Percentiles rank a stretch among this genome's conserved stretches.
Evolutionary conservation across 2,113 vertebrate species (phyloP).

Genomic region (Coptodon bakossiorum): DNA sequence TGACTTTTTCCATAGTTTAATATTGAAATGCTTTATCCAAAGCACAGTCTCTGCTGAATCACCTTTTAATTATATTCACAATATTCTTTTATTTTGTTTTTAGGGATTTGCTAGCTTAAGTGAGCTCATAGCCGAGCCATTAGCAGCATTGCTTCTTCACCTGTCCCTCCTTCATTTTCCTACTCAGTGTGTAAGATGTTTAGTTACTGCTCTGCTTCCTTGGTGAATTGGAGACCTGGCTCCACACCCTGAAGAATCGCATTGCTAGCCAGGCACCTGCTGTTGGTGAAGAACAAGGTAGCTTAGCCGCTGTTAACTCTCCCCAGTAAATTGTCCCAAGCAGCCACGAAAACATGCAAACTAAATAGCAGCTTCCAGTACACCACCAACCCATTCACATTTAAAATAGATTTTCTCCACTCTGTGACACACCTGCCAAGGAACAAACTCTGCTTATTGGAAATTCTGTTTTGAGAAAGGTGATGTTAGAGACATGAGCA

Average conservation of each 20-base stretch:
- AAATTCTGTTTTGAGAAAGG: neutral
- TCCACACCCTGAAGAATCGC: neutral
- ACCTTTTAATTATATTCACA: too few relatives aligned
- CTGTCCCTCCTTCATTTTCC: too few relatives aligned
- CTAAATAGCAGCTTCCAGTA: neutral
- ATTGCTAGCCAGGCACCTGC: neutral
- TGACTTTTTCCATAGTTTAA: neutral
- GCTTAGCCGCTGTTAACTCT: neutral
- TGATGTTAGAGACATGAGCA: too few relatives aligned
- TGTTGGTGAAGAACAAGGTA: neutral
- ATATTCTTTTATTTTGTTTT: too few relatives aligned
- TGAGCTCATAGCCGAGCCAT: too few relatives aligned
- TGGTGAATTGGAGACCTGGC: neutral
- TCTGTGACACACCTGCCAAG: neutral
- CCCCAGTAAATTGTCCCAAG: neutral
- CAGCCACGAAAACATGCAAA: neutral
- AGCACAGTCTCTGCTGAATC: neutral
- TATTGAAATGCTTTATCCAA: neutral
- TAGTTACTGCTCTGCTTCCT: too few relatives aligned
- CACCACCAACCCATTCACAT: fast-evolving
- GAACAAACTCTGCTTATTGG: neutral
- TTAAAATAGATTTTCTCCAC: neutral
- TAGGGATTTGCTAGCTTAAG: too few relatives aligned
- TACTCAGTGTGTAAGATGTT: too few relatives aligned
- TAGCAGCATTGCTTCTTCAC: too few relatives aligned